Conservation (phyloP, 2,797 vertebrate genomes). For the Typhlichthys eigenmanni region DNA sequence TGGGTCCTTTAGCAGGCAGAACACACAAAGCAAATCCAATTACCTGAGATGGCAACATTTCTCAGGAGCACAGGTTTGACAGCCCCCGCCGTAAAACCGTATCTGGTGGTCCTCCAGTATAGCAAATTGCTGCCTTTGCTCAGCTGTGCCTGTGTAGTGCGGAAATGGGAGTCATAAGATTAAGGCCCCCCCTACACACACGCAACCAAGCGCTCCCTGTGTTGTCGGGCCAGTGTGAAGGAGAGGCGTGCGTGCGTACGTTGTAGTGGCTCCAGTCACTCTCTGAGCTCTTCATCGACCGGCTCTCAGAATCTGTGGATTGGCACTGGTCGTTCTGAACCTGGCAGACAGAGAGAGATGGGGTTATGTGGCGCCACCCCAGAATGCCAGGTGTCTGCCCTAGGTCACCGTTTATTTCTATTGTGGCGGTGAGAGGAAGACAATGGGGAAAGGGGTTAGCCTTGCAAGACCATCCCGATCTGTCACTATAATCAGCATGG, state of each 20-base stretch:
- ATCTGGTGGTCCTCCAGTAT: constrained; percentile 89
- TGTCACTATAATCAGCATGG: too few relatives aligned
- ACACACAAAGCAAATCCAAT: background rate
- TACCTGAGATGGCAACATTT: constrained; percentile 91
- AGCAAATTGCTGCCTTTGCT: constrained; percentile 90
- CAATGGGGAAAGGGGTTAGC: too few relatives aligned
- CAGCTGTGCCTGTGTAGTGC: constrained; percentile 78
- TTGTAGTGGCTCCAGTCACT: constrained; percentile 83
- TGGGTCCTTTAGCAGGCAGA: too few relatives aligned
- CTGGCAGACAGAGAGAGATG: constrained; percentile 55
- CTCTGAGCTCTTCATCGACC: constrained; percentile 88
- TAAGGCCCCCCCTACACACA: background rate
- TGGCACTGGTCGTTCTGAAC: constrained; percentile 98
- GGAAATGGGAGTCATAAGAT: background rate
- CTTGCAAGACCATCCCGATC: too few relatives aligned
- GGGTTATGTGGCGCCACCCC: too few relatives aligned
- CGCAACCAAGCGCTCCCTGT: background rate
- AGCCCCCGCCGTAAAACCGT: constrained; percentile 70
- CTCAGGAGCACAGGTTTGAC: constrained; percentile 88
- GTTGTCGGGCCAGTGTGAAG: background rate
- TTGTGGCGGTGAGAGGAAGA: too few relatives aligned
- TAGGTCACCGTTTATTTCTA: too few relatives aligned
- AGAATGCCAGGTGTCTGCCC: too few relatives aligned
- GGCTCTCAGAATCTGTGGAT: constrained; percentile 80
- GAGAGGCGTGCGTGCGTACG: constrained; percentile 79